Conservation (phyloP, 2,888 invertebrate species). For the Pogonocherus hispidulus region DNA sequence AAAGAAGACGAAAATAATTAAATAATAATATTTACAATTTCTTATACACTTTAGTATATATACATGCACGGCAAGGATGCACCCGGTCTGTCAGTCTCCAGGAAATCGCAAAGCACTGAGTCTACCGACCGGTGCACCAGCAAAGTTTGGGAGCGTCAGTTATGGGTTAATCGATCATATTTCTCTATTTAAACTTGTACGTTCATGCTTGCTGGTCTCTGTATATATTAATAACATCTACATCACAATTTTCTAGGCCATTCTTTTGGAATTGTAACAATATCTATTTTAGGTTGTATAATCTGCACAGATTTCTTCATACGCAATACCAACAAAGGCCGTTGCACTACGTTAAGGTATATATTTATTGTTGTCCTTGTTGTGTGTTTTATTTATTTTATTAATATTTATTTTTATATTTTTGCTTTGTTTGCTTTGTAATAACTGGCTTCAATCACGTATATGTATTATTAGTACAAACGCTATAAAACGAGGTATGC, state of each 20-base stretch:
- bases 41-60: no score
- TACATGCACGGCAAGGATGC: no score
- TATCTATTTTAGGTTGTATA: neutral
- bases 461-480: no score
- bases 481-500: no score
- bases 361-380: neutral
- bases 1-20: neutral
- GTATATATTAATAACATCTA: neutral
- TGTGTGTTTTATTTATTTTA: neutral
- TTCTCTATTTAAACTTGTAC: no score
- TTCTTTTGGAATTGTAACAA: neutral
- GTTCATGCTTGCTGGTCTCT: neutral
- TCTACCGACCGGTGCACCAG: no score
- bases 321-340: neutral
- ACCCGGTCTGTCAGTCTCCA: no score
- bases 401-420: constrained; percentile 3
- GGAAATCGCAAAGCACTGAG: no score
- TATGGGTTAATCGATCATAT: no score
- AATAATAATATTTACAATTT: no score
- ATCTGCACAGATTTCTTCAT: neutral
- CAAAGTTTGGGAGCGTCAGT: no score
- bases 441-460: neutral
- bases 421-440: neutral
- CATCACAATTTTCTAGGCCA: neutral
- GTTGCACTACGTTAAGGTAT: neutral